Evolutionary conservation across 2,888 invertebrate genomes (phyloP).

Genomic region (Drosophila emarginata): DNA sequence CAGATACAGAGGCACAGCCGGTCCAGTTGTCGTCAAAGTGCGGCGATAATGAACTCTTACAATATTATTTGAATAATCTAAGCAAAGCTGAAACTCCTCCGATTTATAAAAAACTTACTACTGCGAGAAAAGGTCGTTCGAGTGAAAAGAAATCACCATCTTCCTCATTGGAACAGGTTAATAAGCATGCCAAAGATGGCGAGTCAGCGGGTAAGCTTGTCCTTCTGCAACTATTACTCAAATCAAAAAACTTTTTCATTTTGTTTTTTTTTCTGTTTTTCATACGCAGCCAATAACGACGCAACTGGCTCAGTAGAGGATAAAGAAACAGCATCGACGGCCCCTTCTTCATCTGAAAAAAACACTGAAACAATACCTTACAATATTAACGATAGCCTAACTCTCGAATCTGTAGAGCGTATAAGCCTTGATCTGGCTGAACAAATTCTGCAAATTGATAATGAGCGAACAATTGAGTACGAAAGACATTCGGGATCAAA

Average conservation of each 20-base stretch:
- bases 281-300: background rate
- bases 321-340: slow-evolving; percentile 9
- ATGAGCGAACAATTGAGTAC: slow-evolving; percentile 59
- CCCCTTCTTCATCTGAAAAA: slow-evolving; percentile 13
- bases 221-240: slow-evolving; percentile 22
- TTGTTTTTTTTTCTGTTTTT: slow-evolving; percentile 6
- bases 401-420: slow-evolving; percentile 55
- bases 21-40: background rate
- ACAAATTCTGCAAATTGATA: slow-evolving; percentile 56
- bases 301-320: background rate
- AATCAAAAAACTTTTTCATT: slow-evolving; percentile 4
- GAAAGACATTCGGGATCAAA: slow-evolving; percentile 57
- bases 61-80: slow-evolving; percentile 56
- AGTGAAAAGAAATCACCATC: slow-evolving; percentile 37
- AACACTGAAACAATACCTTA: background rate
- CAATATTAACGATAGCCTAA: slow-evolving; percentile 28
- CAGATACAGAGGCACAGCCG: background rate
- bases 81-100: slow-evolving; percentile 60
- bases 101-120: slow-evolving; percentile 32
- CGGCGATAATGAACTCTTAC: slow-evolving; percentile 45
- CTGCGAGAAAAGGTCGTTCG: slow-evolving; percentile 36
- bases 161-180: slow-evolving; percentile 35
- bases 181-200: slow-evolving; percentile 32
- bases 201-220: slow-evolving; percentile 56
- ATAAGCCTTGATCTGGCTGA: slow-evolving; percentile 54